phyloP scores from a whole-genome alignment of 2,113 vertebrate genomes.

The Ifrita kowaldi region DNA sequence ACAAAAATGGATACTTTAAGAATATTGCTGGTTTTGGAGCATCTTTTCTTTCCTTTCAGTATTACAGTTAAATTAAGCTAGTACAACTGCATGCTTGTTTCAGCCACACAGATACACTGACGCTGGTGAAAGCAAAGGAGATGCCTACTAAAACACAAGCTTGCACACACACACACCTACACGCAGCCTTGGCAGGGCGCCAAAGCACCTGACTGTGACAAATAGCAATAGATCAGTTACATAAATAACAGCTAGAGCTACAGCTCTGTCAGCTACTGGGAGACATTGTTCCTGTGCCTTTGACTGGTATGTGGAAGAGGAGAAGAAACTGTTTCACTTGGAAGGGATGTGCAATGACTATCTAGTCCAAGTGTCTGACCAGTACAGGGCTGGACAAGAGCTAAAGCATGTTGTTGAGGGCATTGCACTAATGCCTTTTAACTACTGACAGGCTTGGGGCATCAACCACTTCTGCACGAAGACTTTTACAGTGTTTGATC shows the following conservation, averaged over 20 bases:
- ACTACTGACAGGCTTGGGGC: not conserved
- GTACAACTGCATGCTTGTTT: not conserved
- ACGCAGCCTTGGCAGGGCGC: not conserved
- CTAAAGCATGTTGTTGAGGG: not conserved
- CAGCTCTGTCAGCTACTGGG: not conserved
- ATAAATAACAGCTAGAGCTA: not conserved
- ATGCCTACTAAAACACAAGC: not conserved
- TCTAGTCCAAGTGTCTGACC: not conserved
- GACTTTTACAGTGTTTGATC: not conserved
- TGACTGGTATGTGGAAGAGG: not conserved
- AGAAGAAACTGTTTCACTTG: not conserved
- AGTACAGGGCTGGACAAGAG: not conserved
- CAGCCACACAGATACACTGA: not conserved
- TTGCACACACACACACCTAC: fast-evolving
- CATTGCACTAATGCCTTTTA: not conserved
- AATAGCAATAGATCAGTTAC: not conserved
- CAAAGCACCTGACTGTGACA: not conserved
- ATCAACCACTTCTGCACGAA: not conserved
- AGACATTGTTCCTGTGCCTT: not conserved
- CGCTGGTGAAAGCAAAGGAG: not conserved
- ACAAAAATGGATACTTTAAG: not conserved
- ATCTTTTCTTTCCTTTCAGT: not conserved
- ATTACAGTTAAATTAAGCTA: not conserved
- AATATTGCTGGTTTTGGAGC: not conserved
- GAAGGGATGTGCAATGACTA: fast-evolving